Evolutionary conservation across 2,113 vertebrate genomes (phyloP), one percentile per base, ranked within the genome.

Genomic region (Oreotrochilus melanogaster): DNA sequence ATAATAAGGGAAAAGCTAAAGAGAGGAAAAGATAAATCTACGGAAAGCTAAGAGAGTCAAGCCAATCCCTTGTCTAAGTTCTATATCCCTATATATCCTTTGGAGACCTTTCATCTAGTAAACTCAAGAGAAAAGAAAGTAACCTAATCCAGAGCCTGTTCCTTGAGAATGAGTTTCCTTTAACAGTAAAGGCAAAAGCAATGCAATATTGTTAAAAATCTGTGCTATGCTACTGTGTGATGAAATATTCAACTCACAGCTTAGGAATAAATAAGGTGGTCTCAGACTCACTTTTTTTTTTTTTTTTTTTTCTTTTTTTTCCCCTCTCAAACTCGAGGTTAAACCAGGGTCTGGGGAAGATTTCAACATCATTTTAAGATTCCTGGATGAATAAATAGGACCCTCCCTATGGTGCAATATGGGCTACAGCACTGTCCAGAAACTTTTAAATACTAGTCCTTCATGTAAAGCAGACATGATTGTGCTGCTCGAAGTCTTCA

Each of bases 171-270:
- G 51, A 18, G 16, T 58, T 92, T 82, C 11, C 5, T 6, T 64
- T 87, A 25, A 31, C 7, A 62, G 1, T 64, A 56, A 92, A 81
- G 50, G 3, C 6, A 66, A 54, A 17, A 42, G 1, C 3, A 48
- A 45, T 24, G n/a, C 3, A 94, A 76, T 47, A 27, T 25, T 21
- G 14, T 53, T 45, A 76, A 39, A 79, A 89, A 51, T 33, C 5
- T 72, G 9, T 0, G 0, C 39, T 43, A 19, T 65, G 14, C 11
- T 72, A 43, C 28, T 43, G 18, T 60, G 7, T 18, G 19, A 73
- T 39, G 11, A 10, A 65, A 61, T 4, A 9, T 51, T 83, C 13
- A 69, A 28, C 23, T 42, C 8, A 22, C 3, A 37, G 9, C 39
- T 73, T n/a, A 62, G 7, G 14, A 86, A 14, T 3, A 72, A 62